Percentiles rank a stretch among this genome's conserved stretches.
Evolutionary conservation across 1,140 invertebrate species (phyloP).

Genomic region (Atopsyche davidsoni): DNA sequence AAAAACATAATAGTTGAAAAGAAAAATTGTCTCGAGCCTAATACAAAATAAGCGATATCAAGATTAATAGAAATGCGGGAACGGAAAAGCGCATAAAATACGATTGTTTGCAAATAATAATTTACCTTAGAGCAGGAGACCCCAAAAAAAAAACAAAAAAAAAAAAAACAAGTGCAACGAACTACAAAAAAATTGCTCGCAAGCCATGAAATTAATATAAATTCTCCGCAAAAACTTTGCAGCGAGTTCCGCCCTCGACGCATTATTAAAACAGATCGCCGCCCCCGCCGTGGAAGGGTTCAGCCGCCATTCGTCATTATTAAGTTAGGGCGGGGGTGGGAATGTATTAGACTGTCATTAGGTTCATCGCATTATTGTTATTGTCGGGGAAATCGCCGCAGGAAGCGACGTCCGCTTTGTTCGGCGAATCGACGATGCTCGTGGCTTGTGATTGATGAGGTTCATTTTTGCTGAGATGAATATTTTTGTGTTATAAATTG

Average conservation of each 20-base stretch:
- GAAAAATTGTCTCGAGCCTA: too few relatives aligned
- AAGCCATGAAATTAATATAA: neutral
- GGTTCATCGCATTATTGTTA: slow-evolving; percentile 17
- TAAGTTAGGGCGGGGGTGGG: slow-evolving; percentile 16
- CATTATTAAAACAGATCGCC: too few relatives aligned
- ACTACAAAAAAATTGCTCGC: neutral
- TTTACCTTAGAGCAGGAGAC: too few relatives aligned
- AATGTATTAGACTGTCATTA: slow-evolving; percentile 23
- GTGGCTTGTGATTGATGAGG: too few relatives aligned
- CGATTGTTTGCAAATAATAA: too few relatives aligned
- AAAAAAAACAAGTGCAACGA: neutral
- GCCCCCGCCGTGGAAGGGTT: too few relatives aligned
- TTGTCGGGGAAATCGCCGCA: slow-evolving; percentile 1
- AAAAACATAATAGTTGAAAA: too few relatives aligned
- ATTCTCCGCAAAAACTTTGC: neutral
- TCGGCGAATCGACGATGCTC: slow-evolving; percentile 11
- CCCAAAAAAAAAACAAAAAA: neutral
- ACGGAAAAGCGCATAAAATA: too few relatives aligned
- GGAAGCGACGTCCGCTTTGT: slow-evolving; percentile 16
- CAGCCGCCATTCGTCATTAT: slow-evolving; percentile 21
- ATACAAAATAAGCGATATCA: too few relatives aligned
- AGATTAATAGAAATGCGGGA: too few relatives aligned
- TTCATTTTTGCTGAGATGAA: too few relatives aligned
- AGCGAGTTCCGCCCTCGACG: neutral
- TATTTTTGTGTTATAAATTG: too few relatives aligned